Evolutionary conservation across 2,113 vertebrate genomes (phyloP), one percentile per base, ranked within the genome.

Genomic region (Thunnus maccoyii): DNA sequence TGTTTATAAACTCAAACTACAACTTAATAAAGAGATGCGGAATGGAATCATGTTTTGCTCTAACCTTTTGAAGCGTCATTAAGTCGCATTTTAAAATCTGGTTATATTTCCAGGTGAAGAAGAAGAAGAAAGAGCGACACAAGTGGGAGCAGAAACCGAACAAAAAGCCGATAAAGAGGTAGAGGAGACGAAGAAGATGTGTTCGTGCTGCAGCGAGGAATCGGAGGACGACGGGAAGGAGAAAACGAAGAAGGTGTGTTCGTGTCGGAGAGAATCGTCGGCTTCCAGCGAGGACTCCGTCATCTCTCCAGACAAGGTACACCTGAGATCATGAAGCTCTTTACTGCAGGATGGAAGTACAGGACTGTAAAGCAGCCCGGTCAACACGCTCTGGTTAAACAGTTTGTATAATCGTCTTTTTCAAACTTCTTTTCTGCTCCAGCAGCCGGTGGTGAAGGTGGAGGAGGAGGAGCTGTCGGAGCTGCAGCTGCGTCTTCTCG

Each of bases 381-480:
- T 22, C 22, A 22, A 22, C 22, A 22, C 22, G 22, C 1, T 30
- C 27, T 30, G 4, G 3, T 20, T n/a, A 6, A 22, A 51, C 27
- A 0, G 16, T 77, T 32, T 70, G 16, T 32, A 7, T 62, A 14
- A 9, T n/a, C 22, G 1, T 1, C 22, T 1, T 22, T 22, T 22
- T 22, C 22, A 41, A 41, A 41, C 36, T 41, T 41, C 15, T 55
- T 9, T 12, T n/a, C 13, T 14, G 5, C 1, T 9, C 18, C 13
- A 20, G 9, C 75, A 89, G 88, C 67, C 30, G 0, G 32, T 5
- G 47, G 30, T 64, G 36, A 82, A 86, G 87, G 96, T 97, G 85
- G 98, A 99, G 80, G 98, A 99, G 86, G 98, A 99, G 52, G 98
- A 99, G 75, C 92, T 99, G 67, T 99, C 98, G 13, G 98, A 99